A percentile compares a stretch with the other conserved stretches of the same genome.
phyloP scores from a whole-genome alignment of 2,113 vertebrate genomes.

The Ailurus styani region DNA sequence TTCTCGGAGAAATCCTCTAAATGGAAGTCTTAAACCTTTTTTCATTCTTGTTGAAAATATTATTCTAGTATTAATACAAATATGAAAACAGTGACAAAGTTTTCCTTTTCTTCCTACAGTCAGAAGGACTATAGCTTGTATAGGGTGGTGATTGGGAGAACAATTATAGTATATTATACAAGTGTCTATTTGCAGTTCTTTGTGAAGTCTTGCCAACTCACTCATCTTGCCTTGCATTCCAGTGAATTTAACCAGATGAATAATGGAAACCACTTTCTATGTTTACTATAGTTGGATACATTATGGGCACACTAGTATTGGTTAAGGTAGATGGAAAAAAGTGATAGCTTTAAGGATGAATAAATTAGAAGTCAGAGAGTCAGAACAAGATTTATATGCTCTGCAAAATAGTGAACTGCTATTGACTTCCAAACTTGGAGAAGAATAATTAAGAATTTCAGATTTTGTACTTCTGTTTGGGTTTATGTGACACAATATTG shows the following conservation, averaged over 20 bases:
- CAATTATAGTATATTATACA: neutral
- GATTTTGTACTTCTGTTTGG: neutral
- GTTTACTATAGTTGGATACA: neutral
- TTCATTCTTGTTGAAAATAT: conserved; percentile 40
- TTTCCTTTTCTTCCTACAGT: neutral
- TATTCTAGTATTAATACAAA: neutral
- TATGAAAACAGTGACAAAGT: neutral
- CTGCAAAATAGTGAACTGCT: neutral
- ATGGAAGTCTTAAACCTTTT: conserved; percentile 67
- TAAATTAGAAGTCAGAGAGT: neutral
- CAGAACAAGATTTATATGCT: neutral
- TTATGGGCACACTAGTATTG: neutral
- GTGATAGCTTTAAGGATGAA: neutral
- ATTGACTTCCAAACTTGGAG: neutral
- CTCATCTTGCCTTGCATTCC: neutral
- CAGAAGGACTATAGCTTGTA: neutral
- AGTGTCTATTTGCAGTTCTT: neutral
- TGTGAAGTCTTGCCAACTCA: neutral
- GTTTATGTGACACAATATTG: neutral
- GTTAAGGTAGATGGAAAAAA: neutral
- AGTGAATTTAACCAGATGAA: neutral
- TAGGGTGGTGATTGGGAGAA: neutral
- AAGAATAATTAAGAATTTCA: neutral
- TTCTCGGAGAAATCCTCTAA: conserved; percentile 55
- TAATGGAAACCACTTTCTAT: neutral